A percentile compares a stretch with the other conserved stretches of the same genome.
Conservation (phyloP, 1,140 invertebrate species). For the Pinna nobilis region DNA sequence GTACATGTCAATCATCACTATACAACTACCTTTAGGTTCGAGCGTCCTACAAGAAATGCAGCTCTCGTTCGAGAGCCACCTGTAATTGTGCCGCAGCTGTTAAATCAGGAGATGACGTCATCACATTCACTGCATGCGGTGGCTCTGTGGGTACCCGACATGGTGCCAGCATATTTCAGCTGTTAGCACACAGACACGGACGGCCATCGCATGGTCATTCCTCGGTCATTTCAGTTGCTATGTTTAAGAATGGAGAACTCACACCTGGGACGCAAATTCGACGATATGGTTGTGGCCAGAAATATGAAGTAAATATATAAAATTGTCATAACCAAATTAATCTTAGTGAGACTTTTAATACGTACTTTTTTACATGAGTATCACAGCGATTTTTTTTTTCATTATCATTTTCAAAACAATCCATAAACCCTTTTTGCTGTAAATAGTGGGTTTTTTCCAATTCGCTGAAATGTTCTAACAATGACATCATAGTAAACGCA, state of each 20-base stretch:
- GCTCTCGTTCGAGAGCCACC: slow-evolving; percentile 41
- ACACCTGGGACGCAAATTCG: slow-evolving; percentile 57
- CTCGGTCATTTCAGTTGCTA: slow-evolving; percentile 47
- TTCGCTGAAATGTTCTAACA: no score
- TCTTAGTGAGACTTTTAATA: no score
- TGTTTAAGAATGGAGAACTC: slow-evolving; percentile 63
- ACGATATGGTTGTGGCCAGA: slow-evolving; percentile 60
- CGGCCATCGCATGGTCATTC: slow-evolving; percentile 8
- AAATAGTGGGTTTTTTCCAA: no score
- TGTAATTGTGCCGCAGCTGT: slow-evolving; percentile 72
- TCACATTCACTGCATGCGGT: slow-evolving; percentile 60
- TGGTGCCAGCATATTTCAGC: slow-evolving; percentile 34
- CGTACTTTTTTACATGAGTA: not conserved
- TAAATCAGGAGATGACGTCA: slow-evolving; percentile 71
- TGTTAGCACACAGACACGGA: slow-evolving; percentile 25
- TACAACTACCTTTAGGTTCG: slow-evolving; percentile 57
- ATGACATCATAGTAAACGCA: no score
- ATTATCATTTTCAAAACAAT: no score
- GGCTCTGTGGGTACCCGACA: slow-evolving; percentile 33
- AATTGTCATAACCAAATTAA: no score
- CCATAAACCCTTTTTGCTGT: no score
- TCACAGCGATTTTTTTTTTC: not conserved
- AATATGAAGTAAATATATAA: slow-evolving; percentile 52
- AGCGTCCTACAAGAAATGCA: slow-evolving; percentile 49
- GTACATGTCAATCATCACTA: no score